A percentile compares a stretch with the other conserved stretches of the same genome.
Conservation (phyloP, 2,888 invertebrate genomes). For the Drosophila subsilvestris region DNA sequence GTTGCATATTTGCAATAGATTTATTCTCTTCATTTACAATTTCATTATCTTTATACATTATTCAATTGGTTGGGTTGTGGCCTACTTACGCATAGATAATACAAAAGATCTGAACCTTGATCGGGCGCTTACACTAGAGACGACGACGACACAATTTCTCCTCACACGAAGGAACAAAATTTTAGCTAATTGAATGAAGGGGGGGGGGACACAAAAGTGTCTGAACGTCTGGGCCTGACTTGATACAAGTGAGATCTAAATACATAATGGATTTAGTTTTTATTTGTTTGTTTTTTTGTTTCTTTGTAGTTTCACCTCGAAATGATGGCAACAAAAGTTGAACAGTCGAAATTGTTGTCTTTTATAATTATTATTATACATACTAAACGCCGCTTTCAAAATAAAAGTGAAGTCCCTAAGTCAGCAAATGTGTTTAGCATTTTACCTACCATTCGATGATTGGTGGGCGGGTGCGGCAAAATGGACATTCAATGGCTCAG, state of each 20-base stretch:
- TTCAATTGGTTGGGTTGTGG: slow-evolving; percentile 35
- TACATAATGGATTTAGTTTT: slow-evolving; percentile 42
- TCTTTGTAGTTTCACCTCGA: slow-evolving; percentile 32
- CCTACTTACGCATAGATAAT: slow-evolving; percentile 47
- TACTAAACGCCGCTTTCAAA: slow-evolving; percentile 43
- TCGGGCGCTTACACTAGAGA: neutral
- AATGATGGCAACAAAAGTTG: slow-evolving; percentile 40
- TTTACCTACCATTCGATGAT: neutral
- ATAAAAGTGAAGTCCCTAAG: slow-evolving; percentile 62
- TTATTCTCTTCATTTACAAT: slow-evolving; percentile 40
- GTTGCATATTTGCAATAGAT: slow-evolving; percentile 23
- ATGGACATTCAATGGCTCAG: slow-evolving; percentile 77
- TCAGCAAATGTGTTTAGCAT: slow-evolving; percentile 35
- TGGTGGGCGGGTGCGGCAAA: slow-evolving; percentile 4
- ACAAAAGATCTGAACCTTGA: slow-evolving; percentile 28
- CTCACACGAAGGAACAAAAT: slow-evolving; percentile 36
- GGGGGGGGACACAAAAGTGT: neutral
- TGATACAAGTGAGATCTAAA: slow-evolving; percentile 64
- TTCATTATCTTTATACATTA: slow-evolving; percentile 30
- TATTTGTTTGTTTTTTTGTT: slow-evolving; percentile 24
- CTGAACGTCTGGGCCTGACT: slow-evolving; percentile 41
- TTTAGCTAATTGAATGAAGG: slow-evolving; percentile 16
- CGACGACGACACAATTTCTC: neutral
- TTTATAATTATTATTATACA: slow-evolving; percentile 56
- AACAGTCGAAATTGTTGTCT: slow-evolving; percentile 42